phyloP scores from a whole-genome alignment of 2,888 invertebrate species.

The Trachelus troglodyta region DNA sequence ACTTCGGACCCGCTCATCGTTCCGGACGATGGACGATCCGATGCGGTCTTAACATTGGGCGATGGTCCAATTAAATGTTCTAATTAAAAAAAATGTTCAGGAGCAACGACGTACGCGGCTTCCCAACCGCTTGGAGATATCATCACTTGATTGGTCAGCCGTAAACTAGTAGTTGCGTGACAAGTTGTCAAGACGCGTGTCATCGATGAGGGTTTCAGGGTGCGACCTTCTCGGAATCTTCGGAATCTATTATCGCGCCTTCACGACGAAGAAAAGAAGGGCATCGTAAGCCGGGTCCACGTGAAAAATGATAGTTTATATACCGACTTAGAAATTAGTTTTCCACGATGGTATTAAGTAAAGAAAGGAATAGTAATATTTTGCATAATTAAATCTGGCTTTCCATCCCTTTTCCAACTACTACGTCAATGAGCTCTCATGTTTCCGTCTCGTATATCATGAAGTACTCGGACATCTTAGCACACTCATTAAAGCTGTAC shows the following conservation, averaged over 20 bases:
- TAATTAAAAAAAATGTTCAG: background rate
- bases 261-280: background rate
- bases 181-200: constrained; percentile 2
- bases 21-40: background rate
- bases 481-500: background rate
- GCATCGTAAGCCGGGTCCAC: background rate
- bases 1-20: background rate
- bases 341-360: background rate
- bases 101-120: background rate
- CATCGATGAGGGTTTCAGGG: constrained; percentile 2
- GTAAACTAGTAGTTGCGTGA: constrained; percentile 1
- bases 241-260: background rate
- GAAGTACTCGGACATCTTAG: background rate
- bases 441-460: background rate
- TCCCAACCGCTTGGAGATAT: background rate
- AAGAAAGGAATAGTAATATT: background rate
- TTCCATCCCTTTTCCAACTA: background rate
- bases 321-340: background rate
- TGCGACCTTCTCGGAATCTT: constrained; percentile 4
- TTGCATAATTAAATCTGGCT: background rate
- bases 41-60: background rate
- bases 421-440: background rate
- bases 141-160: background rate
- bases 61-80: constrained; percentile 6
- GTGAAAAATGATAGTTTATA: background rate